Evolutionary conservation across 1,140 invertebrate species (phyloP).

Genomic region (Chionoecetes opilio): DNA sequence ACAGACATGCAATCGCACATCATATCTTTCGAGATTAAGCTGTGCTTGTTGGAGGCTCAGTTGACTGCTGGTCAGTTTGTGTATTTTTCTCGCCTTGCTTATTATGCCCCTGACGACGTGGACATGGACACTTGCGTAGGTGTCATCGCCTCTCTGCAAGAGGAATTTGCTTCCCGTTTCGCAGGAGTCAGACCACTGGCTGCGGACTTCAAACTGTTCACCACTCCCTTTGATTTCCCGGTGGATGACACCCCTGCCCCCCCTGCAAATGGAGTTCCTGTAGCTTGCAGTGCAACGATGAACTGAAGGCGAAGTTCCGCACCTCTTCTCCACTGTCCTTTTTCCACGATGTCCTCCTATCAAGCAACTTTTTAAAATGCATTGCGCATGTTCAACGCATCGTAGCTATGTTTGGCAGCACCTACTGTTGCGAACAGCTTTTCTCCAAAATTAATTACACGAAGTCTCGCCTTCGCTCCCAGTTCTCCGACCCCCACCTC

Average conservation of each 20-base stretch:
- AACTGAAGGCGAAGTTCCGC: no score
- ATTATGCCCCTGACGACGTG: background rate
- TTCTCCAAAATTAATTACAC: constrained; percentile 53
- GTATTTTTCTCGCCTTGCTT: background rate
- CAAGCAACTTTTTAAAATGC: background rate
- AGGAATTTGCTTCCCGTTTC: no score
- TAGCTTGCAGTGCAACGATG: background rate
- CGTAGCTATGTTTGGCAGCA: background rate
- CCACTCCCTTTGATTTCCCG: background rate
- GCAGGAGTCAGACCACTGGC: background rate
- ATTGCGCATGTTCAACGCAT: constrained; percentile 45
- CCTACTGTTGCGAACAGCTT: constrained; percentile 34
- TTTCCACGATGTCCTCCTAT: no score
- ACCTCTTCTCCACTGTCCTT: no score
- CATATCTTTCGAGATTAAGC: constrained; percentile 41
- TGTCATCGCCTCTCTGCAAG: background rate
- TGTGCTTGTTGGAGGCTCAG: constrained; percentile 39
- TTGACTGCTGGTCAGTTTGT: background rate
- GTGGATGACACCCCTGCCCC: background rate
- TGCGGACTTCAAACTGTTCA: background rate
- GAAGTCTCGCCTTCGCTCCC: background rate
- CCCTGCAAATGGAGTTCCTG: background rate
- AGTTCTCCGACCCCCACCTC: background rate
- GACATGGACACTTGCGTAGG: background rate
- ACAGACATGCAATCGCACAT: constrained; percentile 44